Evolutionary conservation across 2,113 vertebrate genomes (phyloP).

Genomic region (Oceanites oceanicus): DNA sequence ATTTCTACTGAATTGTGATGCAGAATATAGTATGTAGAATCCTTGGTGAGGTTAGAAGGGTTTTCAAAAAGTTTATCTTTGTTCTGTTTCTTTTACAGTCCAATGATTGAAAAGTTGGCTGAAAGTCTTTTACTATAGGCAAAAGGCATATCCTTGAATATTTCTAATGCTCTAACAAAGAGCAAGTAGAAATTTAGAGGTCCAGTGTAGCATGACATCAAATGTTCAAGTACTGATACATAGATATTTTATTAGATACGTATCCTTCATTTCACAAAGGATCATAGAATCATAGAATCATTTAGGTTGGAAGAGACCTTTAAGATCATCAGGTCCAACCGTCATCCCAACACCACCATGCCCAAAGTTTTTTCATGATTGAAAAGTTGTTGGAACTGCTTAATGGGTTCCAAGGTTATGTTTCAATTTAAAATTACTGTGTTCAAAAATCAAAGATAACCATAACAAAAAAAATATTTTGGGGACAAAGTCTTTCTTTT

Average conservation of each 20-base stretch:
- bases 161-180: background rate
- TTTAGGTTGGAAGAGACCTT: too few species aligned
- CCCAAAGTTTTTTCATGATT: too few species aligned
- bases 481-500: background rate
- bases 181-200: background rate
- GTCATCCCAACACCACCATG: too few species aligned
- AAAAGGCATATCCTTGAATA: background rate
- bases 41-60: background rate
- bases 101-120: background rate
- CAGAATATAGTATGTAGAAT: background rate
- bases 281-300: too few species aligned
- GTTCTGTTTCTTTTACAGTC: background rate
- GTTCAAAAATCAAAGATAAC: background rate
- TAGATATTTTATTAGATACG: background rate
- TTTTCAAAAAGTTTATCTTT: background rate
- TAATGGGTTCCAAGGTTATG: background rate
- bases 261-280: background rate
- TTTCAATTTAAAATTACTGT: background rate
- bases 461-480: background rate
- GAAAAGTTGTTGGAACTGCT: background rate
- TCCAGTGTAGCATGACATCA: background rate
- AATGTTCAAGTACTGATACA: background rate
- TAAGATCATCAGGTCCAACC: too few species aligned
- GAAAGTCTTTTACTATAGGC: background rate
- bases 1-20: background rate